Evolutionary conservation across 2,113 vertebrate genomes (phyloP).

Genomic region (Promerops cafer): DNA sequence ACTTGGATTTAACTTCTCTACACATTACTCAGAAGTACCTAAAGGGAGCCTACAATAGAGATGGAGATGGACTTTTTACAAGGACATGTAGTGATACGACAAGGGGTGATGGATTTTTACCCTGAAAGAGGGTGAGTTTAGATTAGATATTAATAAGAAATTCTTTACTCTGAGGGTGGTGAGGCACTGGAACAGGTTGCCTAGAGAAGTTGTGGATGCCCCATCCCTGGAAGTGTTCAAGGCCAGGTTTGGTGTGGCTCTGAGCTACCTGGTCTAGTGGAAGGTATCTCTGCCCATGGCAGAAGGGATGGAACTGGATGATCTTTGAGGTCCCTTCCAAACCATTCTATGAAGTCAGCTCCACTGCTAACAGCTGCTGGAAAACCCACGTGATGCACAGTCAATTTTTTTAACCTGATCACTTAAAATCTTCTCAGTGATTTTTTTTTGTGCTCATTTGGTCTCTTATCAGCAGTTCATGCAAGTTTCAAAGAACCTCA

Average conservation of each 20-base stretch:
- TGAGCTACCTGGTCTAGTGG: background rate
- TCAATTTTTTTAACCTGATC: background rate
- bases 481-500: background rate
- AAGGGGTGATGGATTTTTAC: background rate
- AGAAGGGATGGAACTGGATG: background rate
- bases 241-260: too few relatives aligned
- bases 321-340: background rate
- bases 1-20: background rate
- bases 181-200: background rate
- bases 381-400: accelerated
- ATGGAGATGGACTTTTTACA: background rate
- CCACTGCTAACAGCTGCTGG: background rate
- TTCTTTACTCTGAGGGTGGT: background rate
- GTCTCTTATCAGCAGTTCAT: background rate
- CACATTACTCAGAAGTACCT: background rate
- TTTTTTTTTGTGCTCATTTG: background rate
- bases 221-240: background rate
- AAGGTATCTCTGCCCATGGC: background rate
- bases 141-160: background rate
- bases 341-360: background rate
- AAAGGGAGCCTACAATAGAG: background rate
- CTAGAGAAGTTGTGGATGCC: background rate
- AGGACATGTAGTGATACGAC: background rate
- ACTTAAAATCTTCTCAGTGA: background rate
- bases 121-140: background rate